phyloP scores from a whole-genome alignment of 2,113 vertebrate species.

The Salvator merianae region DNA sequence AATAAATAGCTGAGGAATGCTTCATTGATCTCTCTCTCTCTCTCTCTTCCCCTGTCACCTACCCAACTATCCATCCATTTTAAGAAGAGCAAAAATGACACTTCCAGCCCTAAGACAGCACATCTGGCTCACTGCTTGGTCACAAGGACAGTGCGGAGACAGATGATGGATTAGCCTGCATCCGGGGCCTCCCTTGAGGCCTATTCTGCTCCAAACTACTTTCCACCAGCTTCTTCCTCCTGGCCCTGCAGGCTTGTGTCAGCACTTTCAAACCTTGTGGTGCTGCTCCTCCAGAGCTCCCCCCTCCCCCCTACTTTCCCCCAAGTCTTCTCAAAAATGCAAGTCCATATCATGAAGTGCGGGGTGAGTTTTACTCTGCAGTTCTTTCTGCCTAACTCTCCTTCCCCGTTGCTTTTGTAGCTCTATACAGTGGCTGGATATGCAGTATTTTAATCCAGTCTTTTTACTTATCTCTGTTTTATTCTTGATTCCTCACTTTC shows the following conservation, averaged over 20 bases:
- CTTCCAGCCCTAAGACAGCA: neutral
- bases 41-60: too few species aligned
- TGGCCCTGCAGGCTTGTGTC: neutral
- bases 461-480: rapidly evolving
- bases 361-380: neutral
- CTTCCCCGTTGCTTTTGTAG: neutral
- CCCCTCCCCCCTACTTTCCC: neutral
- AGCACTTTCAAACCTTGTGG: neutral
- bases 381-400: neutral
- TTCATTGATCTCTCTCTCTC: too few species aligned
- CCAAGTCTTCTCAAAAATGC: neutral
- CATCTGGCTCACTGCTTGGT: neutral
- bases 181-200: neutral
- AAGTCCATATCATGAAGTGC: neutral
- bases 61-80: neutral
- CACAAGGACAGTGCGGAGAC: neutral
- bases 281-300: neutral
- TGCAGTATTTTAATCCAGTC: constrained; percentile 17
- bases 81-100: neutral
- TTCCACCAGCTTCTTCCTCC: neutral
- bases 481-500: neutral
- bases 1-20: too few species aligned
- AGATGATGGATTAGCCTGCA: neutral
- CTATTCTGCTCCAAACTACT: neutral
- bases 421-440: neutral